Conservation (phyloP, 2,113 vertebrate genomes). For the Poicephalus meyeri region DNA sequence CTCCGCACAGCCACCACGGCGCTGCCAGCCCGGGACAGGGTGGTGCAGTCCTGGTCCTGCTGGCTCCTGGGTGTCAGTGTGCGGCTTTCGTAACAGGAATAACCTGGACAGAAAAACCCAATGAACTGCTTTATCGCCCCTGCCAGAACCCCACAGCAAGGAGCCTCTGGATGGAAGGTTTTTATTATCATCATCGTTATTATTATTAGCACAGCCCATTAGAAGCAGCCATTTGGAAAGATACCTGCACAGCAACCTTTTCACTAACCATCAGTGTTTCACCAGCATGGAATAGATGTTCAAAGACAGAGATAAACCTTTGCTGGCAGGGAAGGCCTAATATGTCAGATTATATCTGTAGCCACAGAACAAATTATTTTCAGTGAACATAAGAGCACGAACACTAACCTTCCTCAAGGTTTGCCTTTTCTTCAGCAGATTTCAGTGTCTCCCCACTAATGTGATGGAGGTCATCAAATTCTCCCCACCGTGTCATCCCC, state of each 20-base stretch:
- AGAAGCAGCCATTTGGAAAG: background rate
- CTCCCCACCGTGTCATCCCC: slow-evolving; percentile 93
- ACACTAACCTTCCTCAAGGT: slow-evolving; percentile 58
- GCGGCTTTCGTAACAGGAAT: slow-evolving; percentile 67
- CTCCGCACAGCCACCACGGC: slow-evolving; percentile 76
- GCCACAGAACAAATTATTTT: background rate
- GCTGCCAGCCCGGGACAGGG: slow-evolving; percentile 78
- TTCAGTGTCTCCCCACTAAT: slow-evolving; percentile 80
- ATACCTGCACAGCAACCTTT: fast-evolving
- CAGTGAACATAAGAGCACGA: fast-evolving
- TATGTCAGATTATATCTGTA: fast-evolving
- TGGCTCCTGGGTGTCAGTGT: slow-evolving; percentile 64
- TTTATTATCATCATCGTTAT: background rate
- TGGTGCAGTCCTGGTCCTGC: slow-evolving; percentile 68
- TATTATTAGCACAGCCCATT: background rate
- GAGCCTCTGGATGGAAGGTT: background rate
- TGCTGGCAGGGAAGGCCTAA: fast-evolving
- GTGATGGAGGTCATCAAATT: slow-evolving; percentile 86
- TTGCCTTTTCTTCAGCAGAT: slow-evolving; percentile 22
- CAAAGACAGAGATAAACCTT: background rate
- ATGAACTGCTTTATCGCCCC: background rate
- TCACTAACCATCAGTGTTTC: fast-evolving
- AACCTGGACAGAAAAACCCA: slow-evolving; percentile 61
- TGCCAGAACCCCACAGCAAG: background rate
- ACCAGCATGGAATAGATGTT: fast-evolving